Conservation (phyloP, 2,888 invertebrate genomes). For the Agapostemon virescens region DNA sequence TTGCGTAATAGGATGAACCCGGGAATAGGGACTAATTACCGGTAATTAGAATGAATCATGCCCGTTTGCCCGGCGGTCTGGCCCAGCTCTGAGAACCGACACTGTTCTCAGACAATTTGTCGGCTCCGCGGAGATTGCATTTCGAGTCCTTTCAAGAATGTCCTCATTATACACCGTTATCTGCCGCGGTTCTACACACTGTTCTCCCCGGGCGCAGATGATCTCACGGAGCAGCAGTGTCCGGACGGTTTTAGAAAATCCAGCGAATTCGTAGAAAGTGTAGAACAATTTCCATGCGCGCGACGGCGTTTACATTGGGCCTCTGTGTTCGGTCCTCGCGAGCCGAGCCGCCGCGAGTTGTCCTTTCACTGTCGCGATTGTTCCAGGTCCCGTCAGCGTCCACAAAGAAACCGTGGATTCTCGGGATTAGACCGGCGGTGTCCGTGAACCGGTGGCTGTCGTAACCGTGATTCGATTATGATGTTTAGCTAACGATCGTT, state of each 20-base stretch:
- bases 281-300: slow-evolving; percentile 44
- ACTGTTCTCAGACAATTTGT: slow-evolving; percentile 72
- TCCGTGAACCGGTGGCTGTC: slow-evolving; percentile 1
- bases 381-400: not conserved
- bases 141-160: slow-evolving; percentile 56
- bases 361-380: slow-evolving; percentile 40
- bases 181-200: slow-evolving; percentile 15
- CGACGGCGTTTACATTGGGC: slow-evolving; percentile 16
- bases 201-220: not conserved
- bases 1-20: slow-evolving; percentile 35
- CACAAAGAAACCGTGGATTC: not conserved
- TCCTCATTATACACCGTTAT: slow-evolving; percentile 59
- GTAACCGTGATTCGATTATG: not conserved
- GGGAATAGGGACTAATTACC: slow-evolving; percentile 57
- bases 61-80: slow-evolving; percentile 24
- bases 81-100: slow-evolving; percentile 61
- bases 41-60: slow-evolving; percentile 67
- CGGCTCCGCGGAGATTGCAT: slow-evolving; percentile 53
- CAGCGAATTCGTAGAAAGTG: slow-evolving; percentile 59
- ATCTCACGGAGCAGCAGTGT: slow-evolving; percentile 40
- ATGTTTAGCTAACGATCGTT: not conserved
- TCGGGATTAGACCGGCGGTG: not conserved
- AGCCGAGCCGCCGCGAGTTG: not conserved
- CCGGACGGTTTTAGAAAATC: slow-evolving; percentile 42
- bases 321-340: slow-evolving; percentile 5